These are phyloP conservation scores for Drosophila mauritiana DNA, from an alignment of 1,140 invertebrate species.

Conservation along the genomic window DNA sequence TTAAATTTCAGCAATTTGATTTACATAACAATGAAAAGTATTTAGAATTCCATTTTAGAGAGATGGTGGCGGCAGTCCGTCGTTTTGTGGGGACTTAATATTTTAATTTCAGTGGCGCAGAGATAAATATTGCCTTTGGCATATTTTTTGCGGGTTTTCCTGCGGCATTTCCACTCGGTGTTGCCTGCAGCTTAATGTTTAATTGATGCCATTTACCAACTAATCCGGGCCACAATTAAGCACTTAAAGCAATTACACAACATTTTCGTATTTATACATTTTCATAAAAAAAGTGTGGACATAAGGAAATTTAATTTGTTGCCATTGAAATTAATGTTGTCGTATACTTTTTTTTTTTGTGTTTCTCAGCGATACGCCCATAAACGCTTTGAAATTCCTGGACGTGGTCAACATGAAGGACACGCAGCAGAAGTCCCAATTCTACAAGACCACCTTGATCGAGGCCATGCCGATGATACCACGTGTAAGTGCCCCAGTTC, in stretches of 20 bases:
- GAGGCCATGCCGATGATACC: conserved; percentile 95
- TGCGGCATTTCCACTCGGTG: conserved; percentile 7
- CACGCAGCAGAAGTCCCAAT: conserved; percentile 93
- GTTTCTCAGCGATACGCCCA: conserved; percentile 92
- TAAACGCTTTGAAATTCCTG: conserved; percentile 95
- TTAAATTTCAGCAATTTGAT: conserved; percentile 71
- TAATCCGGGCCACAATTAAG: conserved; percentile 36
- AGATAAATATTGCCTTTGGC: conserved; percentile 44
- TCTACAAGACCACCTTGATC: conserved; percentile 94
- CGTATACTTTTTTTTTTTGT: conserved; percentile 7
- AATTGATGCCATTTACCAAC: conserved; percentile 38
- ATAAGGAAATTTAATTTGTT: conserved; percentile 23
- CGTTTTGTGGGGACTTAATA: conserved; percentile 34
- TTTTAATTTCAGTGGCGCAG: conserved; percentile 31
- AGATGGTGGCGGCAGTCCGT: not conserved
- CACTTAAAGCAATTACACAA: conserved; percentile 35
- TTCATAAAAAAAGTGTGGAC: not conserved
- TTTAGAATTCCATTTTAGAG: conserved; percentile 61
- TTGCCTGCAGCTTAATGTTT: conserved; percentile 18
- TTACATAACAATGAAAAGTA: conserved; percentile 72
- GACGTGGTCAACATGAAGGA: conserved; percentile 97
- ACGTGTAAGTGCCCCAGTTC: conserved; percentile 88
- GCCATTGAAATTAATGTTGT: conserved; percentile 7
- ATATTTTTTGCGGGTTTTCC: conserved; percentile 35
- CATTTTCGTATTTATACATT: conserved; percentile 1